Evolutionary conservation across 1,140 invertebrate genomes (phyloP).

Genomic region (Drosophila eugracilis): DNA sequence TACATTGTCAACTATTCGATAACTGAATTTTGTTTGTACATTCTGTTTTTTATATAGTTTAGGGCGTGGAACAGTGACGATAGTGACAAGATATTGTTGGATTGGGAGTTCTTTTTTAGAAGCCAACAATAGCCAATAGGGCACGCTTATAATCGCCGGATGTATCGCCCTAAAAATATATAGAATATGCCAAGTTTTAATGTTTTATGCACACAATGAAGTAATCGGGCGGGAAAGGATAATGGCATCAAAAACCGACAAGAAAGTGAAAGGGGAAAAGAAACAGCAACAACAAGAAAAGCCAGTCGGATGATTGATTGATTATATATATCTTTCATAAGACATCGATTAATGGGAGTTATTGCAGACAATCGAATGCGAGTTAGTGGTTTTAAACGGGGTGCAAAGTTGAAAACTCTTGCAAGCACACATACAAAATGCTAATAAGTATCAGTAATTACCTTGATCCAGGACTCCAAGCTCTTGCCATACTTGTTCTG

Average conservation of each 20-base stretch:
- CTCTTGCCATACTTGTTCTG: conserved; percentile 93
- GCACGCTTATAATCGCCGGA: conserved; percentile 96
- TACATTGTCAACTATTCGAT: conserved; percentile 54
- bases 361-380: conserved; percentile 22
- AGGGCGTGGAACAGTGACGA: conserved; percentile 75
- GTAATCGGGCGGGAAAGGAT: conserved; percentile 23
- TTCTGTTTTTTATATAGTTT: conserved; percentile 43
- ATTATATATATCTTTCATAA: neutral
- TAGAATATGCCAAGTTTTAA: conserved; percentile 80
- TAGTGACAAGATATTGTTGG: conserved; percentile 55
- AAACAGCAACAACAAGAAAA: conserved; percentile 17
- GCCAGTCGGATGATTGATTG: conserved; percentile 10
- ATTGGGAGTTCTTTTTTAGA: conserved; percentile 84
- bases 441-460: conserved; percentile 86
- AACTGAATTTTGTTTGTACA: conserved; percentile 63
- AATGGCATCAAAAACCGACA: conserved; percentile 10
- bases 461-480: conserved; percentile 92
- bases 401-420: conserved; percentile 3
- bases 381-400: conserved; percentile 25
- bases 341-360: conserved; percentile 12
- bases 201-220: conserved; percentile 69
- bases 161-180: conserved; percentile 92
- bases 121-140: conserved; percentile 92
- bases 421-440: conserved; percentile 8
- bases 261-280: conserved; percentile 3